Evolutionary conservation across 2,113 vertebrate genomes (phyloP).

Genomic region (Lanius ludovicianus): DNA sequence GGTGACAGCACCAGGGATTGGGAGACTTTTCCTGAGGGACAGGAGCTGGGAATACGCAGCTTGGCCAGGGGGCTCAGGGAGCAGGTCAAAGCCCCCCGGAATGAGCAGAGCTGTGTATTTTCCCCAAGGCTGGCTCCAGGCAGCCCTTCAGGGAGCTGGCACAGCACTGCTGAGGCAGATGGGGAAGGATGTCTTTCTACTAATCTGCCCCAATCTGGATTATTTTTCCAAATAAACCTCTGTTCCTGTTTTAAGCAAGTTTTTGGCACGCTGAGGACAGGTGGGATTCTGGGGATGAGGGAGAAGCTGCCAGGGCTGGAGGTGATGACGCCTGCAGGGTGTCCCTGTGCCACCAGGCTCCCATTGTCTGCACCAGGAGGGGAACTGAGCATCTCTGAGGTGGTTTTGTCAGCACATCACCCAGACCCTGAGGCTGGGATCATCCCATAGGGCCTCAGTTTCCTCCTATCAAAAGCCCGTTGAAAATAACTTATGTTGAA

Average conservation of each 20-base stretch:
- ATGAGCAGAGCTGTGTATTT: background rate
- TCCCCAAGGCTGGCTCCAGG: rapidly evolving
- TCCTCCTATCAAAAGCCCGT: background rate
- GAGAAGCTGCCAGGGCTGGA: background rate
- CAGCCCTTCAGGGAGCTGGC: background rate
- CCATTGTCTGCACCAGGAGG: rapidly evolving
- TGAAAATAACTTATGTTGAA: rapidly evolving
- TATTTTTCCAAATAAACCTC: background rate
- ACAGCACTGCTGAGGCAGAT: background rate
- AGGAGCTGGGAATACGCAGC: too few relatives aligned
- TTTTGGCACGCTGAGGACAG: rapidly evolving
- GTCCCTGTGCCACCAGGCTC: background rate
- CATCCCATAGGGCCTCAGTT: background rate
- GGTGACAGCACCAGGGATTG: background rate
- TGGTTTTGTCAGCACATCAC: background rate
- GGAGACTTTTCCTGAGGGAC: too few relatives aligned
- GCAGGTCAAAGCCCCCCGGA: background rate
- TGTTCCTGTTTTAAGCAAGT: background rate
- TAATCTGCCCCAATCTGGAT: conserved; percentile 26
- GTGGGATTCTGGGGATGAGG: background rate
- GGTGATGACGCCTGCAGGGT: rapidly evolving
- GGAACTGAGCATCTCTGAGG: rapidly evolving
- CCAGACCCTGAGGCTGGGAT: rapidly evolving
- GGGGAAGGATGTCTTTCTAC: background rate
- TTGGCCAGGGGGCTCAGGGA: background rate